Evolutionary conservation across 2,888 invertebrate genomes (phyloP).

Genomic region (Melanostoma mellinum): DNA sequence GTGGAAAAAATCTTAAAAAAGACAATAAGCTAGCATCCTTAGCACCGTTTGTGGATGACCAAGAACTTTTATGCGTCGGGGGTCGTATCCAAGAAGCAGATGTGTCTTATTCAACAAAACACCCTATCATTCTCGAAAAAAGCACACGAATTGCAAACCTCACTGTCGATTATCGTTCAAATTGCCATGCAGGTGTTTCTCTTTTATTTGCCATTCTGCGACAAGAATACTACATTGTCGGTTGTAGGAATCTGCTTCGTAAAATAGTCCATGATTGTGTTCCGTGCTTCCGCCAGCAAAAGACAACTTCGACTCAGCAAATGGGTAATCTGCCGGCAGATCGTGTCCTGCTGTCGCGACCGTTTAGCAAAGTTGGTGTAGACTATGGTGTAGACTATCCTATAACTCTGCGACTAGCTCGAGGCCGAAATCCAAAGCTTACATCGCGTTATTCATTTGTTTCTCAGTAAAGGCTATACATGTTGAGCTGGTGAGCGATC

Average conservation of each 20-base stretch:
- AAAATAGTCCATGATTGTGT: slow-evolving; percentile 6
- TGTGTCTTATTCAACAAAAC: too few species aligned
- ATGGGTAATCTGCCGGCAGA: too few species aligned
- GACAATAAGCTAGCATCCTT: slow-evolving; percentile 1
- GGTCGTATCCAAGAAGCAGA: neutral
- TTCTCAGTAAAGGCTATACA: neutral
- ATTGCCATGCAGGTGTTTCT: neutral
- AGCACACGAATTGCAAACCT: too few species aligned
- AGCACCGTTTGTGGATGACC: slow-evolving; percentile 3
- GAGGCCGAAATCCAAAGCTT: too few species aligned
- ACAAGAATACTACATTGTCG: neutral
- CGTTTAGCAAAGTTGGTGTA: too few species aligned
- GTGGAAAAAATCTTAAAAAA: neutral
- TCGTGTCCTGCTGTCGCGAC: too few species aligned
- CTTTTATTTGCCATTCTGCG: neutral
- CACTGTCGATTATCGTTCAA: too few species aligned
- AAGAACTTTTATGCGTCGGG: slow-evolving; percentile 16
- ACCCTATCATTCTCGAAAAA: too few species aligned
- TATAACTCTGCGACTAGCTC: too few species aligned
- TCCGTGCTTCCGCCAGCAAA: neutral
- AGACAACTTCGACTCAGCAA: too few species aligned
- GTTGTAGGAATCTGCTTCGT: neutral
- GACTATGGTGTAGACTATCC: too few species aligned
- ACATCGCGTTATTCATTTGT: neutral
- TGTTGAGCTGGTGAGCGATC: too few species aligned